Conservation (phyloP, 2,888 invertebrate genomes). For the Empis livida region DNA sequence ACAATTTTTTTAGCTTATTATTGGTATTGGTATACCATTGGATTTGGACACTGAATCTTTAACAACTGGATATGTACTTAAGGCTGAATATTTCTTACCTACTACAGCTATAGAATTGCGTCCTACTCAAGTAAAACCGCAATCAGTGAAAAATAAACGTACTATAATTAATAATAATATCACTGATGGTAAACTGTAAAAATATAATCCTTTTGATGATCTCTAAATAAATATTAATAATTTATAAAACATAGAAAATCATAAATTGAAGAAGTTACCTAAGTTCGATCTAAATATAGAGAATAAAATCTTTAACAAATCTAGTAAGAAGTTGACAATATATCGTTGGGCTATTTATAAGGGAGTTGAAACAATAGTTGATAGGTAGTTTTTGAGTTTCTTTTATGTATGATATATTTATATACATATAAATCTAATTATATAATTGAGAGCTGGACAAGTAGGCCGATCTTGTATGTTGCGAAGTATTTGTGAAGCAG, state of each 20-base stretch:
- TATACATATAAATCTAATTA: too few species aligned
- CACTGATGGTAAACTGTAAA: not conserved
- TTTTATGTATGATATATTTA: too few species aligned
- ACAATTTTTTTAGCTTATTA: slow-evolving; percentile 22
- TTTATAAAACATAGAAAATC: too few species aligned
- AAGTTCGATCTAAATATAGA: not conserved
- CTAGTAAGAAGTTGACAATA: not conserved
- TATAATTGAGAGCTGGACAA: slow-evolving; percentile 50
- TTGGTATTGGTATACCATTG: slow-evolving; percentile 32
- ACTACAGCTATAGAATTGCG: slow-evolving; percentile 22
- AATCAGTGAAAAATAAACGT: slow-evolving; percentile 5
- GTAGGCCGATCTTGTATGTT: slow-evolving; percentile 54
- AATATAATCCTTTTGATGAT: too few species aligned
- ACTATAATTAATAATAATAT: not conserved
- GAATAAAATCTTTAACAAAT: not conserved
- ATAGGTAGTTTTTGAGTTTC: slow-evolving; percentile 37
- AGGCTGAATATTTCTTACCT: slow-evolving; percentile 29
- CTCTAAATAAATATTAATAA: too few species aligned
- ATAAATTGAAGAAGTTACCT: not conserved
- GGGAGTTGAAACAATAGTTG: slow-evolving; percentile 43
- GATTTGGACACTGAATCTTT: slow-evolving; percentile 26
- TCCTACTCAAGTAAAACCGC: slow-evolving; percentile 22
- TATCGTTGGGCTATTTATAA: slow-evolving; percentile 54
- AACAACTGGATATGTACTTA: slow-evolving; percentile 30
- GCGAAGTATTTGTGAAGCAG: slow-evolving; percentile 58